These are phyloP conservation scores for Ditula angustiorana DNA, from an alignment of 2,888 invertebrate genomes.

Conservation along the genomic window DNA sequence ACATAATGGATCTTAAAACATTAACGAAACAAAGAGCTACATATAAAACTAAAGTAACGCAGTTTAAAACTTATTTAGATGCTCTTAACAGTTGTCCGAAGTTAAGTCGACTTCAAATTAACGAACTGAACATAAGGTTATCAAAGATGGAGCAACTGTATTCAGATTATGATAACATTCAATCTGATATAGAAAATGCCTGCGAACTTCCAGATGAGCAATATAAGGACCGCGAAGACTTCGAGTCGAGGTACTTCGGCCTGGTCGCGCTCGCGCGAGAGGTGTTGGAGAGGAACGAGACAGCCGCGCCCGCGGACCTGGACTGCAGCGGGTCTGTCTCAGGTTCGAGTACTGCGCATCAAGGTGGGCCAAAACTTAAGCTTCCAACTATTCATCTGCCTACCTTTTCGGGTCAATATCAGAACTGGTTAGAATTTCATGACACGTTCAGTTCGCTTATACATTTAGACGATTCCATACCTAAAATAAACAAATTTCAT, in stretches of 20 bases:
- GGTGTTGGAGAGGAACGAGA: slow-evolving; percentile 12
- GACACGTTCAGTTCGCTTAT: too few species aligned
- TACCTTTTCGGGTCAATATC: slow-evolving; percentile 26
- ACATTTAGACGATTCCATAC: too few species aligned
- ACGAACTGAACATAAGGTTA: too few species aligned
- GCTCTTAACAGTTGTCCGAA: too few species aligned
- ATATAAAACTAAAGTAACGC: too few species aligned
- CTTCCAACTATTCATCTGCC: not conserved
- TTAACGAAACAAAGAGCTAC: too few species aligned
- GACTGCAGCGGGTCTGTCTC: slow-evolving; percentile 29
- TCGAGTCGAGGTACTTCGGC: slow-evolving; percentile 36
- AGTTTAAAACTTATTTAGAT: too few species aligned
- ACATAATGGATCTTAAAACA: too few species aligned
- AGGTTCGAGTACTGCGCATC: not conserved
- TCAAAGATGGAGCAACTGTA: slow-evolving; percentile 37
- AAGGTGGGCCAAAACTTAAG: not conserved
- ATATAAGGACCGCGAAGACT: slow-evolving; percentile 30
- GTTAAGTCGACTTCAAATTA: too few species aligned
- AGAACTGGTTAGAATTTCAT: too few species aligned
- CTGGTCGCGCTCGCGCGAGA: slow-evolving; percentile 32
- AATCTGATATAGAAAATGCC: slow-evolving; percentile 36
- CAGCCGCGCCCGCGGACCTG: not conserved
- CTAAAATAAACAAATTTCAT: too few species aligned
- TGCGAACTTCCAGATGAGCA: slow-evolving; percentile 37
- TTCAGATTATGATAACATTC: slow-evolving; percentile 32